Percentiles rank a stretch among this genome's conserved stretches.
phyloP scores from a whole-genome alignment of 1,140 invertebrate genomes.

The Neuroterus valhalla region DNA sequence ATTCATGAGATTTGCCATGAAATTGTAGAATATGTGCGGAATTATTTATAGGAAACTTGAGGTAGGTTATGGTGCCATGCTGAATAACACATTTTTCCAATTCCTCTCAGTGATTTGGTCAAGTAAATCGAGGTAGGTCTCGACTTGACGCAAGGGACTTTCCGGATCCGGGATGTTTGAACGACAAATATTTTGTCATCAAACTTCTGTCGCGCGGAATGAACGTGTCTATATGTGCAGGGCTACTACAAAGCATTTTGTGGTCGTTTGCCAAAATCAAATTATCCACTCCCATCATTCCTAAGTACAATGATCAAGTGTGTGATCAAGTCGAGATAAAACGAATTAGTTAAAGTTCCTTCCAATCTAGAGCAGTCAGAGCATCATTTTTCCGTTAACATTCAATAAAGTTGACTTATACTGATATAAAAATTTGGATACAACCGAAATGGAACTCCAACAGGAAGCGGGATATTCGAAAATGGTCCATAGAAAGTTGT shows the following conservation, averaged over 20 bases:
- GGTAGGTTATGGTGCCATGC: constrained; percentile 4
- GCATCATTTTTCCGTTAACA: too few species aligned
- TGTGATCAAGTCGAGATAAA: constrained; percentile 26
- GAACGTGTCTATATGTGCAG: constrained; percentile 75
- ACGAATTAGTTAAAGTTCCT: not conserved
- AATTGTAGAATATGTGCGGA: not conserved
- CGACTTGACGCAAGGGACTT: constrained; percentile 61
- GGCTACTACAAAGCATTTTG: constrained; percentile 75
- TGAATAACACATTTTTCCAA: not conserved
- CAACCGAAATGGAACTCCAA: too few species aligned
- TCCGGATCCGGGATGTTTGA: constrained; percentile 73
- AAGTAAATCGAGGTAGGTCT: constrained; percentile 54
- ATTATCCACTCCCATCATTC: constrained; percentile 56
- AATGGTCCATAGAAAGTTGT: too few species aligned
- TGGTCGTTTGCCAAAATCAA: constrained; percentile 74
- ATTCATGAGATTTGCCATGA: not conserved
- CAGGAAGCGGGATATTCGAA: too few species aligned
- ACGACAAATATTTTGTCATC: constrained; percentile 76
- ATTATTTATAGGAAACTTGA: not conserved
- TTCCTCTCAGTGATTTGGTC: constrained; percentile 35
- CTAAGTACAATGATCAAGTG: constrained; percentile 29
- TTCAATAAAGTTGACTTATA: too few species aligned
- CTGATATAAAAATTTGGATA: too few species aligned
- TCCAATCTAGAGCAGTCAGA: too few species aligned
- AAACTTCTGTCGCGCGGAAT: constrained; percentile 73